Percentiles rank a stretch among this genome's conserved stretches.
Conservation (phyloP, 2,797 vertebrate species). For the Vespertilio murinus region DNA sequence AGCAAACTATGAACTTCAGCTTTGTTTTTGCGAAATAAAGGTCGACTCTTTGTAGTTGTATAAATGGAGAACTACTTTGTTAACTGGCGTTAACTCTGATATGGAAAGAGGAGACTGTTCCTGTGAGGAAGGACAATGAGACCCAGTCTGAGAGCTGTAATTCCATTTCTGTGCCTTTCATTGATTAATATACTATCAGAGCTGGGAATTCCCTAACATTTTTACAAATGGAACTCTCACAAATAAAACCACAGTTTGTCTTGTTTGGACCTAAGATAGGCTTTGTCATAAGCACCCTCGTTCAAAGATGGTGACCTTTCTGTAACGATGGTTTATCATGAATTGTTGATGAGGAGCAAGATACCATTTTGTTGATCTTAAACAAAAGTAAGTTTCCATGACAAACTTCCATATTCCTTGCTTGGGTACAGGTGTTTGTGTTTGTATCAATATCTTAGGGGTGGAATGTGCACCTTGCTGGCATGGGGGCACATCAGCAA, state of each 20-base stretch:
- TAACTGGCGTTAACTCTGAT: not conserved
- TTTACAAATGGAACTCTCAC: slow-evolving; percentile 7
- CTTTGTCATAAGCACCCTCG: not conserved
- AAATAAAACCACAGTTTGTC: not conserved
- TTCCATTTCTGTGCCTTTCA: not conserved
- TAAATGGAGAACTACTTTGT: not conserved
- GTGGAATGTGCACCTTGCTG: not conserved
- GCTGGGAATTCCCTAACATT: not conserved
- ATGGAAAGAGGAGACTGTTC: not conserved
- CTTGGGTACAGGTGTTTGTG: not conserved
- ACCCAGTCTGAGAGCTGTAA: not conserved
- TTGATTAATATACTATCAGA: not conserved
- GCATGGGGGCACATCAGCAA: not conserved
- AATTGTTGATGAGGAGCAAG: not conserved
- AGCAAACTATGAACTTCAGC: slow-evolving; percentile 34
- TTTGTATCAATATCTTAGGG: not conserved
- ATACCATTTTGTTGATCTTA: not conserved
- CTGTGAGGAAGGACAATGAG: not conserved
- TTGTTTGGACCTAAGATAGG: not conserved
- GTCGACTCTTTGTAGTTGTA: not conserved
- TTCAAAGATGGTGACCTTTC: not conserved
- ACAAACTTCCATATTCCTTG: not conserved
- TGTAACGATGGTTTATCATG: not conserved
- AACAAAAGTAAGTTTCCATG: not conserved
- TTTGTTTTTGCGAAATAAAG: slow-evolving; percentile 48